Evolutionary conservation across 2,113 vertebrate species (phyloP).

Genomic region (Centropristis striata): DNA sequence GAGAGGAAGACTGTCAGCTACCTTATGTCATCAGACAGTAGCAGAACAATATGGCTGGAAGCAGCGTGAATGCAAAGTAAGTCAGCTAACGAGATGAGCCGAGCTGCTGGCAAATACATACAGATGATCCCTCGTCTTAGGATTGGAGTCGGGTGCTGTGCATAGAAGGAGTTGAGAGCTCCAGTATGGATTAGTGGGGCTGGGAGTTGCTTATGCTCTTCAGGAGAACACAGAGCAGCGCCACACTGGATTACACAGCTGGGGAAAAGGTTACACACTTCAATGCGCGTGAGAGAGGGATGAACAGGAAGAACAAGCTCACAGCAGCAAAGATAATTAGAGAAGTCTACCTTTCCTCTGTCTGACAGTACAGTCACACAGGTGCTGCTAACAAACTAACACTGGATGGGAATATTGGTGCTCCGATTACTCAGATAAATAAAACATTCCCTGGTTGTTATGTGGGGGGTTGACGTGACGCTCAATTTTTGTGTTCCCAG

Average conservation of each 20-base stretch:
- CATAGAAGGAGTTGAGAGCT: constrained; percentile 63
- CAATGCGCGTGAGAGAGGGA: constrained; percentile 48
- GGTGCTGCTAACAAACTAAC: not conserved
- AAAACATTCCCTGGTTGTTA: not conserved
- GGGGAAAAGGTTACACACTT: constrained; percentile 75
- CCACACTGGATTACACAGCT: constrained; percentile 72
- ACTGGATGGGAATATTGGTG: constrained; percentile 17
- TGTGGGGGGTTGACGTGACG: too few relatives aligned
- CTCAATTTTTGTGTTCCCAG: too few relatives aligned
- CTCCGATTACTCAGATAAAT: constrained; percentile 21
- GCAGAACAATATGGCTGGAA: constrained; percentile 53
- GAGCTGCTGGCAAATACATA: constrained; percentile 61
- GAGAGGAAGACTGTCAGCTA: constrained; percentile 11
- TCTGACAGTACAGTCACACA: constrained; percentile 34
- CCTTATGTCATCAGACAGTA: constrained; percentile 37
- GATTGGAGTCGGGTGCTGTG: constrained; percentile 52
- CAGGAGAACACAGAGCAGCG: constrained; percentile 64
- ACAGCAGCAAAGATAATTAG: constrained; percentile 59
- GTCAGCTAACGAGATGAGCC: constrained; percentile 73
- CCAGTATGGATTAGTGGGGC: constrained; percentile 71
- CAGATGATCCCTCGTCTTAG: constrained; percentile 70
- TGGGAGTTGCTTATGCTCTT: constrained; percentile 75
- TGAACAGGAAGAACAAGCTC: constrained; percentile 62
- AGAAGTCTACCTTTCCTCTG: constrained; percentile 34
- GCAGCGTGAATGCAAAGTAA: constrained; percentile 58